These are phyloP conservation scores for Orchestia grillus DNA, from an alignment of 1,140 invertebrate genomes.

Conservation along the genomic window DNA sequence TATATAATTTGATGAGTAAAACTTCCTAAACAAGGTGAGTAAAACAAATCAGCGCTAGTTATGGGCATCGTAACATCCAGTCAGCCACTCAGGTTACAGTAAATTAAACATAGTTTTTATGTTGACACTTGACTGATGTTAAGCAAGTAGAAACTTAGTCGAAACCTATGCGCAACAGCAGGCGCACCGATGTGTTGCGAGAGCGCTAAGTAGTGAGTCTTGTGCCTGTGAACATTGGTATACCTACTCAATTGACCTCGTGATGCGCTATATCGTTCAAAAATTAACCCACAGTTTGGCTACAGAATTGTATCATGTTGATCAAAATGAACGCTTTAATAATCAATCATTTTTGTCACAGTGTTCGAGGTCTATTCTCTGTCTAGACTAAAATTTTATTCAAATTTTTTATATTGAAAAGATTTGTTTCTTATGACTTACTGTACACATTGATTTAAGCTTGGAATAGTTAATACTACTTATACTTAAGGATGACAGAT, in stretches of 20 bases:
- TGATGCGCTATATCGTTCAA: not conserved
- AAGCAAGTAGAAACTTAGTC: not conserved
- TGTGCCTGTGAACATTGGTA: not conserved
- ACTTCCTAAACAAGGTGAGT: not conserved
- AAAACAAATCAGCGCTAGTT: not conserved
- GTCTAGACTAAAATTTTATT: not conserved
- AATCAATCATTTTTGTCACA: not conserved
- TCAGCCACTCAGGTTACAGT: not conserved
- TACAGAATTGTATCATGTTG: not conserved
- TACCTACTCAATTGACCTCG: not conserved
- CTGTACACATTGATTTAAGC: not conserved
- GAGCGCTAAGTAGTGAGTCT: too few relatives aligned
- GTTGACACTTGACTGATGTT: not conserved
- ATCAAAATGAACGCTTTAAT: not conserved
- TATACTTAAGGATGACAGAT: not conserved
- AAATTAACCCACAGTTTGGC: not conserved
- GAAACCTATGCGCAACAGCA: not conserved
- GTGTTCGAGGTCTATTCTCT: not conserved
- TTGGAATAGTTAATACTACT: not conserved
- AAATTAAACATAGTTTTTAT: not conserved
- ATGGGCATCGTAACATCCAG: not conserved
- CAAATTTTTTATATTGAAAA: not conserved
- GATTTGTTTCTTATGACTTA: not conserved
- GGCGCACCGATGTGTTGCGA: too few relatives aligned
- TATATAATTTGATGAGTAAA: not conserved